Evolutionary conservation across 2,888 invertebrate species (phyloP), one percentile per base, ranked within the genome.

Genomic region (Drosophila anceps): DNA sequence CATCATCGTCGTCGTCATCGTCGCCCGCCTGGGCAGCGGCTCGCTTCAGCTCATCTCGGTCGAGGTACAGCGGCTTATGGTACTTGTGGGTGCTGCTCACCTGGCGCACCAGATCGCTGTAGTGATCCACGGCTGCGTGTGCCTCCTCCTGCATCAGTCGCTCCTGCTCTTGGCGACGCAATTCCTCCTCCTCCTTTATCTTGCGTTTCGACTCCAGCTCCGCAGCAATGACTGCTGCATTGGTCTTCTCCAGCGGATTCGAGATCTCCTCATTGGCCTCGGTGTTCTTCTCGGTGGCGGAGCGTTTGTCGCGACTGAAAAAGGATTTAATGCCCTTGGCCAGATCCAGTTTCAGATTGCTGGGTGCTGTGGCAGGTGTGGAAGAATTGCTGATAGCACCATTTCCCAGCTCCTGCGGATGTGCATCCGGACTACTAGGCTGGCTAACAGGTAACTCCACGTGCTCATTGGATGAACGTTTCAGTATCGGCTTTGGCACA

Each of bases 401-500:
- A 48, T 53, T 69, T 0, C 46, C 51, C 13, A 6, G 31, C 27
- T 79, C 68, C 7, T 10, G 59, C 8, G 33, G 48, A 9, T 33
- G 48, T 8, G 13, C 41, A 4, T 54, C 41, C n/a, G 82, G 73
- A 37, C 79, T 78, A 89, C 75, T 91, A 4, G 84, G 70, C 20
- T 76, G 76, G 88, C 80, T 92, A 4, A 50, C 46, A 1, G 87
- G 35, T 29, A 84, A 88, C 8, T 92, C 79, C 50, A 94, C 92
- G 33, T 91, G 83, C 75, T 94, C 94, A 46, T 86, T 92, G 5
- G 92, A 92, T 2, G 93, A 93, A 63, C 94, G 94, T 90, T 97
- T 97, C 15, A 97, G 91, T 81, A 97, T 97, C 0, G 97, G 97
- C 91, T 97, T 97, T 0, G 97, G 97, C 37, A 96, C 93, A 86